Evolutionary conservation across 1,140 invertebrate species (phyloP).

Genomic region (Ceratoteleas bidentatus): DNA sequence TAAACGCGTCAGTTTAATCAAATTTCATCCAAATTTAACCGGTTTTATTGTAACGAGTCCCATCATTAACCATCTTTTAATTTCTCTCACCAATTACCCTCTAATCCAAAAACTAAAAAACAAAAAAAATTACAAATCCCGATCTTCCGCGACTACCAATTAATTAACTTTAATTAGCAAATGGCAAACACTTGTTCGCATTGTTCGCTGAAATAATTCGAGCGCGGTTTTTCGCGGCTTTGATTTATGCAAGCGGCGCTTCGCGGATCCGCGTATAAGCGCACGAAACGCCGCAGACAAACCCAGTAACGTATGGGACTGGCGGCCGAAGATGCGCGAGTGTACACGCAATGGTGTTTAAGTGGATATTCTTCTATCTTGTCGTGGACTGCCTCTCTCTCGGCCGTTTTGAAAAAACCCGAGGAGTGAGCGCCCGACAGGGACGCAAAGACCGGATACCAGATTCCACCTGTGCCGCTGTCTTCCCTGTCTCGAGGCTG

Average conservation of each 20-base stretch:
- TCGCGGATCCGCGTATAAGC: conserved; percentile 45
- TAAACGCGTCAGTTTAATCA: too few relatives aligned
- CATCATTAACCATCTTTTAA: too few relatives aligned
- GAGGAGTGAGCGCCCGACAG: conserved; percentile 36
- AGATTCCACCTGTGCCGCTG: conserved; percentile 78
- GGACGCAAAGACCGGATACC: conserved; percentile 70
- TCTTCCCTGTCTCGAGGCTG: conserved; percentile 69
- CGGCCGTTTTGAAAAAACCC: conserved; percentile 52
- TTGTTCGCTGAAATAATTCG: too few relatives aligned
- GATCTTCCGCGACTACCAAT: too few relatives aligned
- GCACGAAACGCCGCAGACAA: conserved; percentile 57
- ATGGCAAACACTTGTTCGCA: too few relatives aligned
- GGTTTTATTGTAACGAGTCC: too few relatives aligned
- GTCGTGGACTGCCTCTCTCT: conserved; percentile 50
- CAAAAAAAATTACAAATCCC: too few relatives aligned
- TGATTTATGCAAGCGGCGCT: conserved; percentile 39
- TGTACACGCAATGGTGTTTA: conserved; percentile 77
- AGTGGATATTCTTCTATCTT: conserved; percentile 72
- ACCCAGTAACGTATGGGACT: conserved; percentile 55
- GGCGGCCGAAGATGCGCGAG: conserved; percentile 67
- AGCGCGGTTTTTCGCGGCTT: conserved; percentile 13
- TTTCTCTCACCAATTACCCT: too few relatives aligned
- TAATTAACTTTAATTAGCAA: too few relatives aligned
- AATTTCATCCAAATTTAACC: too few relatives aligned
- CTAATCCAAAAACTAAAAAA: too few relatives aligned